Evolutionary conservation across 1,140 invertebrate species (phyloP).

Genomic region (Nymphalis io): DNA sequence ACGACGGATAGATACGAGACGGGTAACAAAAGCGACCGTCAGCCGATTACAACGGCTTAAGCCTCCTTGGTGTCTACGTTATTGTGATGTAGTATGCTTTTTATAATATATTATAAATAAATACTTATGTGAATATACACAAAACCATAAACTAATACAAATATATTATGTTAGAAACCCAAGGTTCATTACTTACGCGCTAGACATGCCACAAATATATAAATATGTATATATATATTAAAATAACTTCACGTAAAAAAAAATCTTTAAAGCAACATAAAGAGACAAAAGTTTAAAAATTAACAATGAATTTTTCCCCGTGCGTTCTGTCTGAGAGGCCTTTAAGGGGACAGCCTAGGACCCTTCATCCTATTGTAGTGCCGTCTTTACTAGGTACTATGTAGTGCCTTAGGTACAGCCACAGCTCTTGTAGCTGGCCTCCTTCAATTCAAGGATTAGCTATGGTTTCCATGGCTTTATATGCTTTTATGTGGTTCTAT

Average conservation of each 20-base stretch:
- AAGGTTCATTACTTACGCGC: too few relatives aligned
- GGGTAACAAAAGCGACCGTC: too few relatives aligned
- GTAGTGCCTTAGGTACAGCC: neutral
- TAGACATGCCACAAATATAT: too few relatives aligned
- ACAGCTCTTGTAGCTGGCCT: neutral
- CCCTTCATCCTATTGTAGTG: constrained; percentile 7
- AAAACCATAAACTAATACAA: too few relatives aligned
- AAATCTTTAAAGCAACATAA: neutral
- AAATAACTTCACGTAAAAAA: neutral
- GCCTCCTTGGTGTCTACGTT: too few relatives aligned
- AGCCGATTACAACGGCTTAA: too few relatives aligned
- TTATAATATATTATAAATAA: too few relatives aligned
- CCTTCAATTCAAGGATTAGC: constrained; percentile 12
- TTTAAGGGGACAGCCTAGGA: neutral
- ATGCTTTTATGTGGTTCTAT: neutral
- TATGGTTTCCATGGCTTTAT: constrained; percentile 1
- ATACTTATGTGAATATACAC: too few relatives aligned
- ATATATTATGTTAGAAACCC: too few relatives aligned
- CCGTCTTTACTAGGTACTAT: constrained; percentile 9
- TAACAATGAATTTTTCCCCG: constrained; percentile 7
- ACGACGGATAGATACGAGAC: too few relatives aligned
- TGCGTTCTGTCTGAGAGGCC: constrained; percentile 8
- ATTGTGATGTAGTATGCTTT: too few relatives aligned
- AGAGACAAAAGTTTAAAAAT: constrained; percentile 5
- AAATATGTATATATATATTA: too few relatives aligned